phyloP scores from a whole-genome alignment of 2,113 vertebrate genomes.

The Pelvicachromis taeniatus region DNA sequence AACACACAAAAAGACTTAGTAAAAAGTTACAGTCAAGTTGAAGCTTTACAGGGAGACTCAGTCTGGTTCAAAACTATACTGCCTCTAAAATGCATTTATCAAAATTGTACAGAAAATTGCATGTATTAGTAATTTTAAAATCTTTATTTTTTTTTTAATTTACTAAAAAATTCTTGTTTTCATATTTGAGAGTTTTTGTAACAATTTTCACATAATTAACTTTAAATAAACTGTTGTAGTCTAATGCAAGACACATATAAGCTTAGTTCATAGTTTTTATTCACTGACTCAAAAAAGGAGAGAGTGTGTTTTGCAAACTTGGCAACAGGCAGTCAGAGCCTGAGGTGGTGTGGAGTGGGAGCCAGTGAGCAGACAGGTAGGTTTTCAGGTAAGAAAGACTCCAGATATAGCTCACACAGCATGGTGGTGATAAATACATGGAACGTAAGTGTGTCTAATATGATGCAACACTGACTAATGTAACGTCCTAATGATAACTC shows the following conservation, averaged over 20 bases:
- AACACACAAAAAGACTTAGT: background rate
- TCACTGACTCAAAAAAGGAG: background rate
- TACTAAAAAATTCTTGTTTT: too few relatives aligned
- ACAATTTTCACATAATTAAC: background rate
- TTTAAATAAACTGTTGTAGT: background rate
- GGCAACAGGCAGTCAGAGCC: background rate
- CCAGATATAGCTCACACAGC: too few relatives aligned
- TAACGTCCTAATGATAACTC: background rate
- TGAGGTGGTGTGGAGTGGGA: background rate
- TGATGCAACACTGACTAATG: background rate
- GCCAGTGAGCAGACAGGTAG: background rate
- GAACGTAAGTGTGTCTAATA: background rate
- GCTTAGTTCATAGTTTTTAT: background rate
- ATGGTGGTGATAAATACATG: background rate
- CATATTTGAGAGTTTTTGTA: background rate
- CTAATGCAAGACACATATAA: background rate
- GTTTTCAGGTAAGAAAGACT: too few relatives aligned
- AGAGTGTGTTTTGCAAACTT: background rate
- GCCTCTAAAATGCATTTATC: background rate
- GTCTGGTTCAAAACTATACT: background rate
- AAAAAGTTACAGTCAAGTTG: background rate
- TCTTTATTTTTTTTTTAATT: background rate
- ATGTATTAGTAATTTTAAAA: background rate
- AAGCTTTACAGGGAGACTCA: background rate
- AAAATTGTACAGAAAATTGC: background rate